phyloP scores from a whole-genome alignment of 2,888 invertebrate genomes.

The Tricholauxania praeusta region DNA sequence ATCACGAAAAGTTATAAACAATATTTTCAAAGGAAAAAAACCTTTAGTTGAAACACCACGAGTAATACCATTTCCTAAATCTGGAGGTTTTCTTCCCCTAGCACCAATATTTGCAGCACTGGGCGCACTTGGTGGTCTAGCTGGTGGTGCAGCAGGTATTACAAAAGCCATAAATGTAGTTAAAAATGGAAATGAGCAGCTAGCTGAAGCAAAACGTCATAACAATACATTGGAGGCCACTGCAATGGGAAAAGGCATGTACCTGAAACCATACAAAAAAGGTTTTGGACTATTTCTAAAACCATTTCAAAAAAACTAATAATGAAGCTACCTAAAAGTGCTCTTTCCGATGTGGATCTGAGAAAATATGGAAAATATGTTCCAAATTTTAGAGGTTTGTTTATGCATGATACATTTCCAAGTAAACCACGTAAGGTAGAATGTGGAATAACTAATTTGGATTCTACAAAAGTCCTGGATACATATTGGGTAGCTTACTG shows the following conservation, averaged over 20 bases:
- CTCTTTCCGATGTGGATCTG: slow-evolving; percentile 53
- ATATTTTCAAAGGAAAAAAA: slow-evolving; percentile 22
- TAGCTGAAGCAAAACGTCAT: slow-evolving; percentile 52
- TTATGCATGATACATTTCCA: slow-evolving; percentile 41
- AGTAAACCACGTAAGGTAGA: slow-evolving; percentile 22
- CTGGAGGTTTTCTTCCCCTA: slow-evolving; percentile 56
- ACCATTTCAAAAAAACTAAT: slow-evolving; percentile 49
- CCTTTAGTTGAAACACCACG: slow-evolving; percentile 45
- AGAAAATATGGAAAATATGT: slow-evolving; percentile 25
- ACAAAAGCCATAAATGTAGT: slow-evolving; percentile 59
- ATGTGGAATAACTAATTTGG: slow-evolving; percentile 49
- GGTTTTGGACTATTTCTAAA: slow-evolving; percentile 39
- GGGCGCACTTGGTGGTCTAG: slow-evolving; percentile 47
- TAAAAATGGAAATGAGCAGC: slow-evolving; percentile 53
- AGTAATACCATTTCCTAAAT: slow-evolving; percentile 58
- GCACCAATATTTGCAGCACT: slow-evolving; percentile 61
- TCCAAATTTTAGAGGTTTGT: slow-evolving; percentile 55
- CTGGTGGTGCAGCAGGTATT: slow-evolving; percentile 55
- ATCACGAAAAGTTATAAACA: no score
- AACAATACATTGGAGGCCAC: no score
- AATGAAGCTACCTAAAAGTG: slow-evolving; percentile 50
- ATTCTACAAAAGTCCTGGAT: slow-evolving; percentile 49
- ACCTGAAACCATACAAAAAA: slow-evolving; percentile 52
- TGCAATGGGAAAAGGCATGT: slow-evolving; percentile 52
- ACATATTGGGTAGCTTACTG: slow-evolving; percentile 63